Base-by-base conservation (phyloP, 2,797 vertebrate species). In the Trematomus bernacchii region DNA sequence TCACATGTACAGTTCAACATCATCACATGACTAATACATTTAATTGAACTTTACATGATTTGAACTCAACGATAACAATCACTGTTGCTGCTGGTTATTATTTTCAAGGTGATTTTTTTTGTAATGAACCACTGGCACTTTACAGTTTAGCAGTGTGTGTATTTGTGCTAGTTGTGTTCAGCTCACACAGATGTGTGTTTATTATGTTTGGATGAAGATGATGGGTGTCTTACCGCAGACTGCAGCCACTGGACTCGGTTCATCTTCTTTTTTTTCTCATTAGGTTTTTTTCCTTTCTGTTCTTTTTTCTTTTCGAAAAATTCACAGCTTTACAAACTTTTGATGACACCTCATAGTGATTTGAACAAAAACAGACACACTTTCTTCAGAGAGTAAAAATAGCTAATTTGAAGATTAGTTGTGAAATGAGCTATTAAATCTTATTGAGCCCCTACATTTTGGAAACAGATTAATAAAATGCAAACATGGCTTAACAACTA, bases 61-160 rank as follows among this genome's bases (percentile, higher is more conserved):
- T 66, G 59, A 64, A 63, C 8, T 66, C 68, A 55, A 66, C 19
- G 47, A 52, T 44, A 70, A 65, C 46, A 78, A 10, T 61, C 46
- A 7, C 51, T 44, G 11, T 10, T 73, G 60, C 70, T 37, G 69
- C 69, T 70, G 80, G 44, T 52, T 61, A 12, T 71, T 30, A 47
- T 79, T 71, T 66, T 57, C 71, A 77, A 15, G 44, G 30, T 70
- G 60, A 53, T 46, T 47, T 16, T 64, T 64, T 61, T 52, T 16
- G 63, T 40, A 66, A 77, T 33, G 47, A 71, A 61, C 57, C 3
- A 13, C 37, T 33, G n/a, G 44, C 37, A 37, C 54, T 10, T 27
- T 79, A 48, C 48, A 55, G 51, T 83, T 79, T 66, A 79, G 6
- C 60, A 43, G 69, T 48, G 58, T 68, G 78, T 84, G 66, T 74